Conservation (phyloP, 2,113 vertebrate species). For the Phyllostomus hastatus region DNA sequence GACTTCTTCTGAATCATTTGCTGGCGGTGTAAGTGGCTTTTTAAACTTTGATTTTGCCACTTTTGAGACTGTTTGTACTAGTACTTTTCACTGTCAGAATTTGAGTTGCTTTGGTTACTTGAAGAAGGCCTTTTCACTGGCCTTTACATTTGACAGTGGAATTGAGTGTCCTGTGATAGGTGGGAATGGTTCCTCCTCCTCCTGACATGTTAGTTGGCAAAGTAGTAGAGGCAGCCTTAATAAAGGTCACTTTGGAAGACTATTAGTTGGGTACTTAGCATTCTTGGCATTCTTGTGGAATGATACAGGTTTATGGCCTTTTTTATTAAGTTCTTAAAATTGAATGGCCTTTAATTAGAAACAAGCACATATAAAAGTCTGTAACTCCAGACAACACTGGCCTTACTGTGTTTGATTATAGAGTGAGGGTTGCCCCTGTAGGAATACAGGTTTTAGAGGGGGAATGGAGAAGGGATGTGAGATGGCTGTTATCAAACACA, state of each 20-base stretch:
- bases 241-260: conserved; percentile 28
- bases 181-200: background rate
- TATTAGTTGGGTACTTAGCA: background rate
- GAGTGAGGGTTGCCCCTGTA: background rate
- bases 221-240: background rate
- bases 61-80: conserved; percentile 24
- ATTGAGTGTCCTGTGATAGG: background rate
- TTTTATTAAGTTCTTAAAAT: conserved; percentile 66
- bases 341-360: conserved; percentile 56
- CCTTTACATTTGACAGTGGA: background rate
- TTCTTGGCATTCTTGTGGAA: conserved; percentile 54
- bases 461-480: background rate
- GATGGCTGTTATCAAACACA: background rate
- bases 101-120: background rate
- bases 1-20: background rate
- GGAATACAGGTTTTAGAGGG: background rate
- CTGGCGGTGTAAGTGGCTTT: background rate
- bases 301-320: conserved; percentile 51
- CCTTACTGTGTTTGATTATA: conserved; percentile 5
- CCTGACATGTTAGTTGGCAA: conserved; percentile 30
- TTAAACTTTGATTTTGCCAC: conserved; percentile 31
- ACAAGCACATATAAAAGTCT: conserved; percentile 27
- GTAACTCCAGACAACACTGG: conserved; percentile 40
- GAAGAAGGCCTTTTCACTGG: background rate
- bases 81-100: background rate